Evolutionary conservation across 2,797 vertebrate genomes (phyloP).

Genomic region (Huso huso): DNA sequence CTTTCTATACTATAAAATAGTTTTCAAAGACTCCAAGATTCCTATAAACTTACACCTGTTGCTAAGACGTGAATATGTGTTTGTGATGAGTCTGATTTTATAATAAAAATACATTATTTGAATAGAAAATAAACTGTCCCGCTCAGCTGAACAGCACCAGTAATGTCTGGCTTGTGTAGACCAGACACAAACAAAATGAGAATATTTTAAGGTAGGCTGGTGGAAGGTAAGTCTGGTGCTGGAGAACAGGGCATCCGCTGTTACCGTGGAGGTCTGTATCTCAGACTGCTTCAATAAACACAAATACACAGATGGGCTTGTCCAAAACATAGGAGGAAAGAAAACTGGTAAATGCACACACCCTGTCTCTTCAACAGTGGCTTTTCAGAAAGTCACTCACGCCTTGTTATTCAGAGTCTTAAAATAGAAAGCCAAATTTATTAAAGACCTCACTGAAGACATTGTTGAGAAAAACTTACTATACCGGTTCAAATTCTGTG

Average conservation of each 20-base stretch:
- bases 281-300: neutral
- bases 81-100: too few relatives aligned
- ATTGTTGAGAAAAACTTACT: neutral
- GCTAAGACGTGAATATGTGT: too few relatives aligned
- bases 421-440: neutral
- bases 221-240: neutral
- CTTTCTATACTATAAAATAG: too few relatives aligned
- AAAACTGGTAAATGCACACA: neutral
- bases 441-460: neutral
- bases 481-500: neutral
- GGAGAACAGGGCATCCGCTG: neutral
- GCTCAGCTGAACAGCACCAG: neutral
- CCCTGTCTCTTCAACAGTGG: neutral
- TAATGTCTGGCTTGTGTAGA: neutral
- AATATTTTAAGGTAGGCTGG: neutral
- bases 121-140: neutral
- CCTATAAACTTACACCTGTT: too few relatives aligned
- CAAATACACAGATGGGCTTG: neutral
- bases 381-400: neutral
- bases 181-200: neutral
- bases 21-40: too few relatives aligned
- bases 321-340: neutral
- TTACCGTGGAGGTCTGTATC: neutral
- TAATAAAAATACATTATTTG: too few relatives aligned
- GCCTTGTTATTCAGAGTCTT: neutral